phyloP scores from a whole-genome alignment of 2,888 invertebrate species.

The Amblyjoppa fuscipennis region DNA sequence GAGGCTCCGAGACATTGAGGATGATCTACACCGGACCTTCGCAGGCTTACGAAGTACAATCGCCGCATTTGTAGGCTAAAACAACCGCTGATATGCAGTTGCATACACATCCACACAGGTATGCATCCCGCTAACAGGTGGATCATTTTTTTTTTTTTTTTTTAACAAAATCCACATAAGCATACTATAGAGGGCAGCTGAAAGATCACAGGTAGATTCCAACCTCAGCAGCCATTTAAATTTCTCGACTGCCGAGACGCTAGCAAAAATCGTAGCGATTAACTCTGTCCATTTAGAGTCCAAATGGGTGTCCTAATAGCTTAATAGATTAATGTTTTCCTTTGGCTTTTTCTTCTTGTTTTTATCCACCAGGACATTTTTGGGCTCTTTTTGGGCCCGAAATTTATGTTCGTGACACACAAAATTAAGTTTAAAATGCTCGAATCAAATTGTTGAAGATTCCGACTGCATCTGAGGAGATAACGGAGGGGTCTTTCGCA shows the following conservation, averaged over 20 bases:
- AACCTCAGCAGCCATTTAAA: not conserved
- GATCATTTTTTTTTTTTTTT: not conserved
- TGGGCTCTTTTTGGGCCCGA: too few species aligned
- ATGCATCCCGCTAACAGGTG: not conserved
- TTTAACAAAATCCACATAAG: not conserved
- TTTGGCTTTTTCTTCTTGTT: not conserved
- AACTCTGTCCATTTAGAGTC: not conserved
- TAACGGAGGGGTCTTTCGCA: not conserved
- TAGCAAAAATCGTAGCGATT: not conserved
- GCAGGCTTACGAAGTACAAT: slow-evolving; percentile 55
- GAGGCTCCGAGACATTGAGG: slow-evolving; percentile 82
- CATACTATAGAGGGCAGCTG: not conserved
- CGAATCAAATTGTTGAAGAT: not conserved
- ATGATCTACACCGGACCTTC: slow-evolving; percentile 78
- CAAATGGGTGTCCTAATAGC: not conserved
- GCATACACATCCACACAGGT: not conserved
- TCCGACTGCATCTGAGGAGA: not conserved
- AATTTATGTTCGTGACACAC: too few species aligned
- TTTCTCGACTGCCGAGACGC: not conserved
- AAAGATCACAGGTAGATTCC: not conserved
- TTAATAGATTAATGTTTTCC: not conserved
- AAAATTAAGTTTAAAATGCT: not conserved
- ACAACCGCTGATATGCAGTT: not conserved
- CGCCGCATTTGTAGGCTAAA: not conserved
- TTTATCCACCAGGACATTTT: not conserved